phyloP scores from a whole-genome alignment of 2,888 invertebrate genomes.

The Stenotaenia linearis region DNA sequence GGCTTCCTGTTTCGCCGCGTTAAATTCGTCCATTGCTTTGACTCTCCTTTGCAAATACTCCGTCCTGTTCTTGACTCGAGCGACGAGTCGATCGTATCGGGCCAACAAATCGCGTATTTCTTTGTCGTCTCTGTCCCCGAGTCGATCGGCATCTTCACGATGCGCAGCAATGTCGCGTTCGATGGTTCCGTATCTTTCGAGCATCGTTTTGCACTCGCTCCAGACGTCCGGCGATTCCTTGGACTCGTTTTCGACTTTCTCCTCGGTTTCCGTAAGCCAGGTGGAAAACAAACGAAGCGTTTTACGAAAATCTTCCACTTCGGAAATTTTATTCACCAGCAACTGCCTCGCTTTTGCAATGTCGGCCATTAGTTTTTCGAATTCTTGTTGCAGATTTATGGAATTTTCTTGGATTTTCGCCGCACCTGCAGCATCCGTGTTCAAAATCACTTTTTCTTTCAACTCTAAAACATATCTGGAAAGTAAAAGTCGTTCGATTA shows the following conservation, averaged over 20 bases:
- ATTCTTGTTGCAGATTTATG: conserved; percentile 78
- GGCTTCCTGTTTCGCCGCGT: conserved; percentile 71
- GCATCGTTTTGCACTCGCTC: conserved; percentile 79
- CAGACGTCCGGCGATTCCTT: conserved; percentile 72
- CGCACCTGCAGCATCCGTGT: conserved; percentile 82
- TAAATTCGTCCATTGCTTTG: conserved; percentile 78
- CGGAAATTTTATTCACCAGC: conserved; percentile 65
- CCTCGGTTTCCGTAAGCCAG: conserved; percentile 84
- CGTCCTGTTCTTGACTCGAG: conserved; percentile 13
- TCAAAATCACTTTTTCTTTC: conserved; percentile 87
- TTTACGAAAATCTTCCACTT: conserved; percentile 82
- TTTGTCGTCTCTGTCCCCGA: conserved; percentile 64
- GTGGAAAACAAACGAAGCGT: conserved; percentile 64
- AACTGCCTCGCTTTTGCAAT: conserved; percentile 66
- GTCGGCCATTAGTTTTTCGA: conserved; percentile 77
- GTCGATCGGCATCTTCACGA: conserved; percentile 67
- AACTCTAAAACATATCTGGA: conserved; percentile 73
- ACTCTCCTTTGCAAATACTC: conserved; percentile 67
- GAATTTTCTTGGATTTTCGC: conserved; percentile 87
- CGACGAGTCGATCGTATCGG: conserved; percentile 27
- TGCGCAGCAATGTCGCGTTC: conserved; percentile 74
- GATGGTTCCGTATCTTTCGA: conserved; percentile 79
- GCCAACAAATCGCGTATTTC: not conserved
- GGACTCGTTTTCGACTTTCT: conserved; percentile 66
- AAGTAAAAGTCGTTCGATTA: not conserved